A percentile compares a stretch with the other conserved stretches of the same genome.
These are phyloP conservation scores for Lethrus apterus DNA, from an alignment of 1,140 invertebrate genomes.

Conservation along the genomic window DNA sequence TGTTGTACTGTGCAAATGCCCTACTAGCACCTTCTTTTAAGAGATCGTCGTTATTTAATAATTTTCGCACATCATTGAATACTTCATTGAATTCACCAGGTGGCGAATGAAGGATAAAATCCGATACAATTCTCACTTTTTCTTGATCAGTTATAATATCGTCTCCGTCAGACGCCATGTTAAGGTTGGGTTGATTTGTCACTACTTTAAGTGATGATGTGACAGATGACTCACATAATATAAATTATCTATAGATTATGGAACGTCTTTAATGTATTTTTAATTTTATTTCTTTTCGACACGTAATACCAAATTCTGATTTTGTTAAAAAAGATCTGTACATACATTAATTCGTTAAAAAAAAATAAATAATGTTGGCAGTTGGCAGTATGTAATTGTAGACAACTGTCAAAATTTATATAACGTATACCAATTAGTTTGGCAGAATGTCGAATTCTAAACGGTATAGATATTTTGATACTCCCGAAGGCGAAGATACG, in stretches of 20 bases:
- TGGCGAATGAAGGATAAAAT: slow-evolving; percentile 97
- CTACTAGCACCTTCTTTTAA: slow-evolving; percentile 92
- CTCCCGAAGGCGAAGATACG: slow-evolving; percentile 62
- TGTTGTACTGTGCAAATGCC: slow-evolving; percentile 97
- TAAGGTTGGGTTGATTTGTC: slow-evolving; percentile 44
- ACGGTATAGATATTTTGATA: slow-evolving; percentile 50
- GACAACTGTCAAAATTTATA: slow-evolving; percentile 12
- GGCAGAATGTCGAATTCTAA: slow-evolving; percentile 1
- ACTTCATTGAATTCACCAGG: slow-evolving; percentile 99
- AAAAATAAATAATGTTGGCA: too few species aligned
- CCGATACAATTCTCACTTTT: slow-evolving; percentile 92
- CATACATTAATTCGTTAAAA: too few species aligned
- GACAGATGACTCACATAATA: slow-evolving; percentile 8
- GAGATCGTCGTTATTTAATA: slow-evolving; percentile 92
- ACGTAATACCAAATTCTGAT: too few species aligned
- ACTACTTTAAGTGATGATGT: slow-evolving; percentile 16
- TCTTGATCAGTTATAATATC: slow-evolving; percentile 78
- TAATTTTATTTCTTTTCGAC: background rate
- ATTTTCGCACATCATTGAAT: slow-evolving; percentile 95
- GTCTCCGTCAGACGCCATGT: slow-evolving; percentile 57
- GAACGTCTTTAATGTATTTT: background rate
- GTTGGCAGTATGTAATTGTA: background rate
- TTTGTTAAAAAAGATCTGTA: too few species aligned
- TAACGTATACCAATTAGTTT: slow-evolving; percentile 3
- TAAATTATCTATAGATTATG: background rate